Evolutionary conservation across 2,888 invertebrate genomes (phyloP), one percentile per base, ranked within the genome.

Genomic region (Polydrusus cervinus): DNA sequence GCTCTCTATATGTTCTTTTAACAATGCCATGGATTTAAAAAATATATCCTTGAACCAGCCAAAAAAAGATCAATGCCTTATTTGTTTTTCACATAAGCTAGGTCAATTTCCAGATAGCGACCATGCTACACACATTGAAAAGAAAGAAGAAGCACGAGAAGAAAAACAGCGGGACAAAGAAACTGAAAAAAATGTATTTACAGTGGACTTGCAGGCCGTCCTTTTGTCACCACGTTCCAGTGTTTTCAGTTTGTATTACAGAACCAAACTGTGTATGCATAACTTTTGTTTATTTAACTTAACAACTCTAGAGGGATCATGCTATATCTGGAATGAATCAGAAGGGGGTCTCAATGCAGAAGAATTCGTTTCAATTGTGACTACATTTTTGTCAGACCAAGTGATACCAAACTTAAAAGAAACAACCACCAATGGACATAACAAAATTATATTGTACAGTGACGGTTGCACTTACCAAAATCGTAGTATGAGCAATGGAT

Each of bases 261-360:
- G 81, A 73, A 78, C 78, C 1, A 82, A 83, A 65, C 67, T 83
- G 11, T 64, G 71, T 9, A 70, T 77, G 10, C 81, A 83, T 64
- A 82, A 83, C 70, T 82, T 55, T 55, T 55, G 55, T 80, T 45
- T 83, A 53, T 81, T 69, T 66, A 61, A 83, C 64, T 38, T 82
- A 14, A 67, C 16, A 20, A 53, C 43, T 49, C 53, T 16, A 53
- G 10, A 77, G 40, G 25, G 79, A 67, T 14, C 55, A 77, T 82
- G 81, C 79, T 74, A 18, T 61, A n/a, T 53, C 5, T 68, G 68
- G 68, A 49, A 66, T n/a, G n/a, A n/a, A n/a, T n/a, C n/a, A n/a
- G n/a, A n/a, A n/a, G n/a, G n/a, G n/a, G n/a, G n/a, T n/a, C n/a
- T n/a, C 16, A 74, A 76, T 49, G 3, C 43, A 38, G 67, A 74